A percentile compares a stretch with the other conserved stretches of the same genome.
phyloP scores from a whole-genome alignment of 2,888 invertebrate genomes.

The Nemotelus pantherinus region DNA sequence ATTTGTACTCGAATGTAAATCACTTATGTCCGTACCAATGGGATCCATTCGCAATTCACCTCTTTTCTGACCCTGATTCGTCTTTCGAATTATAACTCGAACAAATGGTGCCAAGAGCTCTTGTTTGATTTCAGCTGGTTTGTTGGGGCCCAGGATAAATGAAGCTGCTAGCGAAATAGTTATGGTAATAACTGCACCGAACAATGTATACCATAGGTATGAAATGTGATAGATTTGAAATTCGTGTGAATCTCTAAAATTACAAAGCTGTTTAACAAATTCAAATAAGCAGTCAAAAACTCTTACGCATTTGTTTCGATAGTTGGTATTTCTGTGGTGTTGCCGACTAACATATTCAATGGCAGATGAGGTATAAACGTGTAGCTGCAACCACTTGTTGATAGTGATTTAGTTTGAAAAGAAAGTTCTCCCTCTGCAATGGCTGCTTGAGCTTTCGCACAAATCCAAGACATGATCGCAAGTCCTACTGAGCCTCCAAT shows the following conservation, averaged over 20 bases:
- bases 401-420: constrained; percentile 66
- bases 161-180: constrained; percentile 68
- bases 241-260: constrained; percentile 54
- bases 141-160: constrained; percentile 66
- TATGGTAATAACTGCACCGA: constrained; percentile 70
- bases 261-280: constrained; percentile 52
- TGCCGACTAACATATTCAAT: constrained; percentile 57
- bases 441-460: constrained; percentile 67
- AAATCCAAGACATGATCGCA: constrained; percentile 68
- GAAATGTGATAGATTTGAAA: constrained; percentile 74
- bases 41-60: constrained; percentile 47
- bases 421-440: constrained; percentile 66
- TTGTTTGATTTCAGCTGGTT: constrained; percentile 69
- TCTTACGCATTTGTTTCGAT: constrained; percentile 42
- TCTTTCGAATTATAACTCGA: constrained; percentile 66
- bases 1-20: constrained; percentile 43
- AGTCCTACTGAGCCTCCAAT: constrained; percentile 68
- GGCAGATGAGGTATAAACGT: constrained; percentile 64
- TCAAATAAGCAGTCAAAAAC: background rate
- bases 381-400: constrained; percentile 68
- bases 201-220: constrained; percentile 80
- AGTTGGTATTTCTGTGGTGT: constrained; percentile 53
- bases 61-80: constrained; percentile 25
- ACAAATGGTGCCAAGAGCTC: constrained; percentile 77
- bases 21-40: constrained; percentile 49